Conservation (phyloP, 2,888 invertebrate genomes). For the Germaria angustata region DNA sequence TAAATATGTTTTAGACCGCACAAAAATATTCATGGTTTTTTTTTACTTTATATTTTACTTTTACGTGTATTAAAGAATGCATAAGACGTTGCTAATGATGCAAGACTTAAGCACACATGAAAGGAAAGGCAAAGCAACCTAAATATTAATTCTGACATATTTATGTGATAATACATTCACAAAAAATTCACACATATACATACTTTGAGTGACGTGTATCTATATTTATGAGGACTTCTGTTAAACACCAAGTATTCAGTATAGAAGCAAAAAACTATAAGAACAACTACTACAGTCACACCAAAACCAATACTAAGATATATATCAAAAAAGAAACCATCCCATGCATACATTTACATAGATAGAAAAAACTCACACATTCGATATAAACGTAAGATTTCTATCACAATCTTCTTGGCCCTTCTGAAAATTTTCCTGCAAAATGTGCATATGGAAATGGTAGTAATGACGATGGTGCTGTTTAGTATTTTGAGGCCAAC, state of each 20-base stretch:
- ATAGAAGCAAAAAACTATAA: background rate
- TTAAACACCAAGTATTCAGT: slow-evolving; percentile 39
- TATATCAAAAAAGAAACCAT: background rate
- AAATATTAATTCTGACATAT: slow-evolving; percentile 16
- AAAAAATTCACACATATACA: background rate
- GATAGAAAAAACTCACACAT: background rate
- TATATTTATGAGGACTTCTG: slow-evolving; percentile 42
- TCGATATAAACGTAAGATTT: slow-evolving; percentile 16
- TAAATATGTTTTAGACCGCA: background rate
- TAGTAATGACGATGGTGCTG: background rate
- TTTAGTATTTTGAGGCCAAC: background rate
- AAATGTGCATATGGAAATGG: slow-evolving; percentile 15
- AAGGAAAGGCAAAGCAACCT: slow-evolving; percentile 40
- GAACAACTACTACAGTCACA: background rate
- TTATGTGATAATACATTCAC: background rate
- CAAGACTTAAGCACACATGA: slow-evolving; percentile 40
- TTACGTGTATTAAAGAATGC: slow-evolving; percentile 15
- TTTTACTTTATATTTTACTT: background rate
- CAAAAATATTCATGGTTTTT: background rate
- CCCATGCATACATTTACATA: background rate
- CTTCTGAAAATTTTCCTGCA: slow-evolving; percentile 8
- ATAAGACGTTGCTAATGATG: slow-evolving; percentile 54
- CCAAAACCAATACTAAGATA: slow-evolving; percentile 4
- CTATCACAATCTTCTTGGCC: slow-evolving; percentile 16
- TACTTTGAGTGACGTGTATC: slow-evolving; percentile 34